phyloP scores from a whole-genome alignment of 2,888 invertebrate species.

The Metalampra italica region DNA sequence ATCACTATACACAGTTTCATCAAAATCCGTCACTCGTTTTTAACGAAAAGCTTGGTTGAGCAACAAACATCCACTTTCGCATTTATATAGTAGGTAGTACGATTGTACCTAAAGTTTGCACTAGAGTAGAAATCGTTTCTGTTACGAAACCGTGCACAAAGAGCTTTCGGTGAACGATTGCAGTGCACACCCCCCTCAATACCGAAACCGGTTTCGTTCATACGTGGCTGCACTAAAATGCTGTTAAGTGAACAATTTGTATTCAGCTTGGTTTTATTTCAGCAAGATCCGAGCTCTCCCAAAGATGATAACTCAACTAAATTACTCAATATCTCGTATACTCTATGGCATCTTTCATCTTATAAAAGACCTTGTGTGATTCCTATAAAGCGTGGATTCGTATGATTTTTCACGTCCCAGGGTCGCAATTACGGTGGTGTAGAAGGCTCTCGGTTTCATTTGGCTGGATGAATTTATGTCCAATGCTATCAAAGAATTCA shows the following conservation, averaged over 20 bases:
- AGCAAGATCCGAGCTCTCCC: conserved; percentile 29
- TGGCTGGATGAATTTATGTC: no score
- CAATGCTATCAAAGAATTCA: no score
- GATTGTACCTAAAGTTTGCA: no score
- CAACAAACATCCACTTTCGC: not conserved
- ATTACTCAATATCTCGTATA: conserved; percentile 26
- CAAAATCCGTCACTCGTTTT: no score
- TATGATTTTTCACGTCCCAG: not conserved
- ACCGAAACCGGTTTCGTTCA: not conserved
- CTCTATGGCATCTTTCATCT: not conserved
- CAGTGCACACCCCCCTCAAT: not conserved
- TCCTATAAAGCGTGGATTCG: not conserved
- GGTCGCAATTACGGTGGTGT: not conserved
- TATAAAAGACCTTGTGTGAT: conserved; percentile 1
- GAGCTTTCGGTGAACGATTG: not conserved
- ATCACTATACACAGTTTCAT: no score
- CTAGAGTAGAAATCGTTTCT: not conserved
- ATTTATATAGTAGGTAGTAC: no score
- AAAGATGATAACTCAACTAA: conserved; percentile 41
- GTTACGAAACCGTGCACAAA: not conserved
- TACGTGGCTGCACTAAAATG: conserved; percentile 11
- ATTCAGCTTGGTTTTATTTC: conserved; percentile 47
- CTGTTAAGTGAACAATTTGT: conserved; percentile 43
- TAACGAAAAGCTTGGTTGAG: no score
- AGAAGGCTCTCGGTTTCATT: not conserved